Percentiles rank a stretch among this genome's conserved stretches.
phyloP scores from a whole-genome alignment of 2,888 invertebrate genomes.

The Macroteleia sp. region DNA sequence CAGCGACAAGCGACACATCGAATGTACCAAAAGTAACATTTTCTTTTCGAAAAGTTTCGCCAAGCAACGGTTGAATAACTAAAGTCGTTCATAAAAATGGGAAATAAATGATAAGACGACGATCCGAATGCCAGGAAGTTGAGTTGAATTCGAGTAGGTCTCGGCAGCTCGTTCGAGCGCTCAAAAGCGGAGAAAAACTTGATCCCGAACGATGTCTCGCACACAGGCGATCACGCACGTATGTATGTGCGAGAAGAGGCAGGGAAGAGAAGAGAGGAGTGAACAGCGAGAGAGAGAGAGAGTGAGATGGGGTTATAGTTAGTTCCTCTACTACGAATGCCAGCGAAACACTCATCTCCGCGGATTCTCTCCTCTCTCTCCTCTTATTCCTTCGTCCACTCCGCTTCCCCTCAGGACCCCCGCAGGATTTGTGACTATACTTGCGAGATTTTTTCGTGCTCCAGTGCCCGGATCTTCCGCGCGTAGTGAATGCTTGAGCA shows the following conservation, averaged over 20 bases:
- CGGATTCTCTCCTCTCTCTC: constrained; percentile 65
- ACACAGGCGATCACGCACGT: constrained; percentile 68
- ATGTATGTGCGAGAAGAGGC: constrained; percentile 32
- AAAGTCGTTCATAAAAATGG: constrained; percentile 50
- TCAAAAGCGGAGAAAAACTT: constrained; percentile 82
- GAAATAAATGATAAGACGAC: constrained; percentile 62
- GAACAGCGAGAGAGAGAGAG: constrained; percentile 10
- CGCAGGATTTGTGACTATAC: constrained; percentile 66
- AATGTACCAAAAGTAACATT: background rate
- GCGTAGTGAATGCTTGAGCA: constrained; percentile 62
- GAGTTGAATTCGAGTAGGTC: constrained; percentile 78
- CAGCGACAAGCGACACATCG: background rate
- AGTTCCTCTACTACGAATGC: constrained; percentile 68
- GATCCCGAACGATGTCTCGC: constrained; percentile 79
- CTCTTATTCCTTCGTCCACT: constrained; percentile 39
- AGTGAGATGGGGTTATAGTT: constrained; percentile 46
- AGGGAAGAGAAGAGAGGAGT: constrained; percentile 50
- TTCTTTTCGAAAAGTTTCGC: background rate
- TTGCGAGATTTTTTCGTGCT: constrained; percentile 74
- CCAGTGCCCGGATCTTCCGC: constrained; percentile 60
- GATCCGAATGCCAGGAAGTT: constrained; percentile 82
- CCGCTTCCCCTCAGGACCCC: constrained; percentile 2
- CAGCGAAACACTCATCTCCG: constrained; percentile 73
- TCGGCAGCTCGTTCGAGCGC: constrained; percentile 71
- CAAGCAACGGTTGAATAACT: constrained; percentile 20